phyloP scores from a whole-genome alignment of 92 coral and sea anemone genomes.

The Porites divaricata region DNA sequence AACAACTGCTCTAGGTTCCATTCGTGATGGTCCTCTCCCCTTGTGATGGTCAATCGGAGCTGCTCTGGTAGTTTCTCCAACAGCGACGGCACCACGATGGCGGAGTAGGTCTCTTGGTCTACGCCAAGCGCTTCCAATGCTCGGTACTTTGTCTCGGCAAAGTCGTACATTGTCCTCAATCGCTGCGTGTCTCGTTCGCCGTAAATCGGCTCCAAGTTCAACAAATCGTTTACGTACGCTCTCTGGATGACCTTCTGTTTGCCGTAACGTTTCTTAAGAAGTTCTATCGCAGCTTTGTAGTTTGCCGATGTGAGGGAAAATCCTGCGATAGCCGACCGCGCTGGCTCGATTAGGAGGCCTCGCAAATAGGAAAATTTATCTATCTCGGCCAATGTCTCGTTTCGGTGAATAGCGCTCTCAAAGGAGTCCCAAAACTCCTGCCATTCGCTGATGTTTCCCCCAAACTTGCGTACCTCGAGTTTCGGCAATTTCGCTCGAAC shows the following conservation, averaged over 20 bases:
- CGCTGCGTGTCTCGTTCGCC: neutral
- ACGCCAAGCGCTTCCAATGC: neutral
- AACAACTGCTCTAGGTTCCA: too few species aligned
- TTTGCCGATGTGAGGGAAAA: slow-evolving; percentile 31
- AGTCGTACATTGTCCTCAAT: neutral
- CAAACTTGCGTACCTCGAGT: slow-evolving; percentile 36
- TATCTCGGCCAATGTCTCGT: slow-evolving; percentile 10
- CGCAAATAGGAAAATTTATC: slow-evolving; percentile 23
- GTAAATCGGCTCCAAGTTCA: neutral
- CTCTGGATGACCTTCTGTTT: slow-evolving; percentile 19
- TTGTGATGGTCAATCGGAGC: too few species aligned
- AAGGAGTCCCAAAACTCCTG: slow-evolving; percentile 71
- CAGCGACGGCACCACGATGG: too few species aligned
- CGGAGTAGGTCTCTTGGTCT: neutral
- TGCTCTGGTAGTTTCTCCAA: too few species aligned
- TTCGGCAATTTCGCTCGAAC: slow-evolving; percentile 39
- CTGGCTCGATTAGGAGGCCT: slow-evolving; percentile 4
- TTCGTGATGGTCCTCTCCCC: too few species aligned
- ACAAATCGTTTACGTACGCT: slow-evolving; percentile 1
- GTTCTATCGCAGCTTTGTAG: slow-evolving; percentile 33
- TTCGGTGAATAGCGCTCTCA: slow-evolving; percentile 52
- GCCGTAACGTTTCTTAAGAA: slow-evolving; percentile 1
- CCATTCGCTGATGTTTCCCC: slow-evolving; percentile 49
- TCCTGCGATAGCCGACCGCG: slow-evolving; percentile 52
- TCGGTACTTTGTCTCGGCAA: neutral